These are phyloP conservation scores for Anarsia innoxiella DNA, from an alignment of 2,888 invertebrate species.

Conservation along the genomic window DNA sequence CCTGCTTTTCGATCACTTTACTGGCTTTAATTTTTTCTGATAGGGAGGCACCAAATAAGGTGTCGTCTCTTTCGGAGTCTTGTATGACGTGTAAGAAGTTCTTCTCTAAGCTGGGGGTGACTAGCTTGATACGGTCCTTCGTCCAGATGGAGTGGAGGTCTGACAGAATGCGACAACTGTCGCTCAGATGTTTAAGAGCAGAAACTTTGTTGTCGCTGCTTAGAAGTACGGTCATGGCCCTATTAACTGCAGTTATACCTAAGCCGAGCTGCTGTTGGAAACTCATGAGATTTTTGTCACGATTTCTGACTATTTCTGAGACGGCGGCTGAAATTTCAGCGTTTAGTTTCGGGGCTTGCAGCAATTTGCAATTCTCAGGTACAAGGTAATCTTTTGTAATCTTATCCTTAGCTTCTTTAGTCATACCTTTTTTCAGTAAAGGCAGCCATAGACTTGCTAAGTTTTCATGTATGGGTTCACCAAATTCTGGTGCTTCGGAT, in stretches of 20 bases:
- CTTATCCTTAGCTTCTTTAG: constrained; percentile 3
- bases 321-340: constrained; percentile 16
- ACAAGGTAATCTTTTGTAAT: constrained; percentile 2
- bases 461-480: not conserved
- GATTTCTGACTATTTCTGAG: constrained; percentile 10
- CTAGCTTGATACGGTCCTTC: constrained; percentile 15
- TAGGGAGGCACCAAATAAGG: constrained; percentile 13
- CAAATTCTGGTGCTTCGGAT: not conserved
- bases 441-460: constrained; percentile 3
- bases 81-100: constrained; percentile 16
- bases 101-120: constrained; percentile 18
- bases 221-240: constrained; percentile 14
- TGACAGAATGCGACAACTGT: constrained; percentile 16
- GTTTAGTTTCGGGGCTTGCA: constrained; percentile 21
- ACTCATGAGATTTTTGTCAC: constrained; percentile 13
- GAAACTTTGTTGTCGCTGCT: constrained; percentile 14
- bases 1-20: not conserved
- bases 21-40: constrained; percentile 7
- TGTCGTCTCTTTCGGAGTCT: constrained; percentile 15
- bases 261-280: constrained; percentile 3
- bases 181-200: constrained; percentile 17
- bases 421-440: constrained; percentile 5
- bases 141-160: constrained; percentile 16
- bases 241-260: constrained; percentile 16
- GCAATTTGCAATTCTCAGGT: constrained; percentile 18